phyloP scores from a whole-genome alignment of 2,888 invertebrate species.

The Hetaerina titia region DNA sequence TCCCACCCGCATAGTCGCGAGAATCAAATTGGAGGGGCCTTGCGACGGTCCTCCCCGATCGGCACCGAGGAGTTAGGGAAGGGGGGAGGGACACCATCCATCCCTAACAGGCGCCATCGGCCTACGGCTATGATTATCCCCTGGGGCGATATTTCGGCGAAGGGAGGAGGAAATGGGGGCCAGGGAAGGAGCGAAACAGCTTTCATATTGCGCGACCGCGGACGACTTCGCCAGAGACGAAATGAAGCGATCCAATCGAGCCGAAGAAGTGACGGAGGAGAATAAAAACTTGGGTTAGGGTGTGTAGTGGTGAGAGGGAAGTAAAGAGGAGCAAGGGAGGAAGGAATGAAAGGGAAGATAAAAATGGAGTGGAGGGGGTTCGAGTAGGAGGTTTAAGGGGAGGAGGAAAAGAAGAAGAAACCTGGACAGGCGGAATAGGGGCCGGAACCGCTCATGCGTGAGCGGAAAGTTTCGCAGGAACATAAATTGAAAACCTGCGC shows the following conservation, averaged over 20 bases:
- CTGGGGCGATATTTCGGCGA: background rate
- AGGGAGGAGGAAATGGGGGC: background rate
- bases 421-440: background rate
- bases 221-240: background rate
- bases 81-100: no score
- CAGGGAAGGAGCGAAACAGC: background rate
- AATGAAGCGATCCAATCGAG: background rate
- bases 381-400: background rate
- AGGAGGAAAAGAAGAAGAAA: background rate
- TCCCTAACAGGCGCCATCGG: no score
- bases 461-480: constrained; percentile 45
- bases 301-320: background rate
- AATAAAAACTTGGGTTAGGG: background rate
- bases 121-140: background rate
- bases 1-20: no score
- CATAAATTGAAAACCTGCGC: constrained; percentile 55
- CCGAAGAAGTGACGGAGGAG: background rate
- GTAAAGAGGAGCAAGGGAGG: background rate
- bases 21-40: no score
- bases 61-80: no score
- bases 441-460: constrained; percentile 12
- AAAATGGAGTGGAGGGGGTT: background rate
- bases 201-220: background rate
- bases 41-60: no score
- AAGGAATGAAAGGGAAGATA: background rate